Conservation (phyloP, 2,797 vertebrate species). For the Halcyon badia region DNA sequence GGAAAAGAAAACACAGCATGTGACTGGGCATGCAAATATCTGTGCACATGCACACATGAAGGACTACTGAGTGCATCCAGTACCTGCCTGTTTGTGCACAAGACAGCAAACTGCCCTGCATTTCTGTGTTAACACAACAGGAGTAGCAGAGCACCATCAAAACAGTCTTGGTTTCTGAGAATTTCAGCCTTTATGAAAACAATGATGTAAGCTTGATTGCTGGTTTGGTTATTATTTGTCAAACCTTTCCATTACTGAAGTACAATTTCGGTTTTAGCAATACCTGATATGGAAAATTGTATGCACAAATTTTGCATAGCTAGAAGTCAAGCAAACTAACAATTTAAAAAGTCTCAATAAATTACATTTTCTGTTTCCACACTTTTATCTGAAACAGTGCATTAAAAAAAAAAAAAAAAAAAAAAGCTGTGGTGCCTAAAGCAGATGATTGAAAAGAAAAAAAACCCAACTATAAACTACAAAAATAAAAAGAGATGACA, state of each 20-base stretch:
- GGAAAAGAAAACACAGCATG: background rate
- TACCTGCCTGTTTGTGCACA: background rate
- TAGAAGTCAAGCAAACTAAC: background rate
- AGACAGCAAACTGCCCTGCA: background rate
- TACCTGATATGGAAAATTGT: background rate
- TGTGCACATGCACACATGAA: background rate
- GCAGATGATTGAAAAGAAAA: constrained; percentile 1
- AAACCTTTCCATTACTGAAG: background rate
- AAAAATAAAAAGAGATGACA: constrained; percentile 43
- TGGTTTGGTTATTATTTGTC: background rate
- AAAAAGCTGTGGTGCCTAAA: background rate
- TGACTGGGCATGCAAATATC: background rate
- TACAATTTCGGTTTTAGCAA: background rate
- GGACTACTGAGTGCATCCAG: background rate
- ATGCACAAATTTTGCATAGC: background rate
- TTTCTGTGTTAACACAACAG: background rate
- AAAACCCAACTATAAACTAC: background rate
- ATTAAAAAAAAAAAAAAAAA: background rate
- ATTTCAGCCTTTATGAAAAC: background rate
- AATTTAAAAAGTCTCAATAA: background rate
- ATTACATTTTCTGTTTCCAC: background rate
- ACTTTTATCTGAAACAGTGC: background rate
- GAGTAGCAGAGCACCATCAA: background rate
- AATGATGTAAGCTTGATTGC: background rate
- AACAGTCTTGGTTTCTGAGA: background rate